Percentiles rank a stretch among this genome's conserved stretches.
These are phyloP conservation scores for Ischnus inquisitorius DNA, from an alignment of 2,888 invertebrate genomes.

Conservation along the genomic window DNA sequence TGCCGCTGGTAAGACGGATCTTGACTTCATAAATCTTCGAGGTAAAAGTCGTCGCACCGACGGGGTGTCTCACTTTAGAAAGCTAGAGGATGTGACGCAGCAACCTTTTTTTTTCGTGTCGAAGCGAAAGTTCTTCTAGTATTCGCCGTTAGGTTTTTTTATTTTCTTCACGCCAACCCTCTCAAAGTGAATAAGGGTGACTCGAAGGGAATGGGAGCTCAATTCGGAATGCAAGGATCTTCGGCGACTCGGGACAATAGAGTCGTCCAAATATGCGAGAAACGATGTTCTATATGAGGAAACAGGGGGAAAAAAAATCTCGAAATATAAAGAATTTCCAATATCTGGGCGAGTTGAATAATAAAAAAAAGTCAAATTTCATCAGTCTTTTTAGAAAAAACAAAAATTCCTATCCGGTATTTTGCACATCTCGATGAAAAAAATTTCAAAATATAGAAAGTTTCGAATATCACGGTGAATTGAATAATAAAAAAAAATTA, in stretches of 20 bases:
- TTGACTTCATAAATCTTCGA: conserved; percentile 60
- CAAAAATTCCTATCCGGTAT: no score
- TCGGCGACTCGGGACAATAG: background rate
- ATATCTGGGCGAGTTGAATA: no score
- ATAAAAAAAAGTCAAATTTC: background rate
- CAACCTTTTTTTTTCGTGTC: background rate
- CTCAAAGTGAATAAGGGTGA: conserved; percentile 16
- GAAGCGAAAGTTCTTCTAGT: background rate
- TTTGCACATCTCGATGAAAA: no score
- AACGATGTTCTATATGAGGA: background rate
- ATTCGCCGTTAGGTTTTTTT: background rate
- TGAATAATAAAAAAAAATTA: background rate
- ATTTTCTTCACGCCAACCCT: conserved; percentile 4
- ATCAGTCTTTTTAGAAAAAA: background rate
- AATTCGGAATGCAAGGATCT: background rate
- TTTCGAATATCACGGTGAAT: no score
- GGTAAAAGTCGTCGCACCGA: conserved; percentile 2
- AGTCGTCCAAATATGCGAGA: background rate
- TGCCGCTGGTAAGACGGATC: conserved; percentile 18
- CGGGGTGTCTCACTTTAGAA: conserved; percentile 5
- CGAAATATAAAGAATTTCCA: no score
- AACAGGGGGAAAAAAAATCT: no score
- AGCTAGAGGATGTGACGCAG: background rate
- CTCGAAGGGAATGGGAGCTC: background rate
- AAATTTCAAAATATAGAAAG: no score